Base-by-base conservation (phyloP, 2,113 vertebrate genomes). In the Bungarus multicinctus region DNA sequence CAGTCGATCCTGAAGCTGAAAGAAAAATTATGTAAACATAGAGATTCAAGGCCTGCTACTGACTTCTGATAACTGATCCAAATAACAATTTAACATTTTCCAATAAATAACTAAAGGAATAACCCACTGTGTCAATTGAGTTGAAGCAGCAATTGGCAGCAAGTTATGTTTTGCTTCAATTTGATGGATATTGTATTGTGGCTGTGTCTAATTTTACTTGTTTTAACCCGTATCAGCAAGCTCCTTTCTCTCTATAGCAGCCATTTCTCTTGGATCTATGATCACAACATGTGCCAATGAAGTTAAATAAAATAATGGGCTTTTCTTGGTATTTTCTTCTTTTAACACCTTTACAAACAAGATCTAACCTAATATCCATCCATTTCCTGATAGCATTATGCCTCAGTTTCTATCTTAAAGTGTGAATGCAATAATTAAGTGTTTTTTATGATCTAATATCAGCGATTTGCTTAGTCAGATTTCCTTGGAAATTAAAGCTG, bases 371-470 rank as follows among this genome's bases (percentile, higher is more conserved):
- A 92, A 89, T 55, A 52, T 3, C 12, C n/a, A 85, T 34, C 0
- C 16, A 16, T 81, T 94, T 92, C 4, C 9, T 22, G 27, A 88
- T 14, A 74, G 25, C 60, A 60, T 94, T 89, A 43, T 52, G 0
- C 50, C 89, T 34, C 7, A n/a, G 0, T 55, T 91, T 88, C 81
- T 1, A 0, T 1, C 1, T 92, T 92, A 92, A 95, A 74, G 0
- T 90, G 16, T 0, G 34, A 91, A 93, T 43, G 89, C 91, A 93
- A 69, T 50, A 91, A 74, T 50, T 39, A 87, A 16, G 22, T 81
- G 1, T 25, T 52, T 54, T 93, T 95, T 94, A 95, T 93, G n/a
- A 90, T 52, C 22, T 90, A 88, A 1, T 53, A 81, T 92, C 39
- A 94, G 0, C 25, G 58, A 89, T 81, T 85, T 93, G 89, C 94